Base-by-base conservation (phyloP, 2,113 vertebrate species). In the Grammomys surdaster region DNA sequence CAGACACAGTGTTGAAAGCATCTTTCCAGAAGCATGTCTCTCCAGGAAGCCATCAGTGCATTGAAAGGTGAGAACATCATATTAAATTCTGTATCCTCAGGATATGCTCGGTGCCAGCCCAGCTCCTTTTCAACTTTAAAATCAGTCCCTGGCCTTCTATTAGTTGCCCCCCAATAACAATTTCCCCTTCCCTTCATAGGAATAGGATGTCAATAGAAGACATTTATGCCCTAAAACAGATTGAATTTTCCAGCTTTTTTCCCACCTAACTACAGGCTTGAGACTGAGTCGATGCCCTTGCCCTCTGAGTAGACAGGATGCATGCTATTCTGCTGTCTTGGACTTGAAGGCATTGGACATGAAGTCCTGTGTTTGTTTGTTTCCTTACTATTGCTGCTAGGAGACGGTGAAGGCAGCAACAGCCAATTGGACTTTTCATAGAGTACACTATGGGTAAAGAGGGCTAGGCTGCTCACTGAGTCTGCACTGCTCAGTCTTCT, bases 171-270 rank as follows among this genome's bases (percentile, higher is more conserved):
- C 69, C 17, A 87, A 20, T 20, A 63, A 93, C 11, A 88, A 84
- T 70, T 65, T 94, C 36, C 7, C 26, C 77, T 20, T 84, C 36
- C 17, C 69, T 90, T 63, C n/a, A 36, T 36, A 60, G 31, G 67
- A 88, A 84, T 14, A 90, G 40, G 88, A 89, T 93, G 48, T 51
- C 73, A 89, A 51, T 5, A 48, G 48, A 33, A 4, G 33, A 90
- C 31, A 90, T 87, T 46, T 46, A 22, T 87, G 46, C 60, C 56
- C 73, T 88, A 86, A 93, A 58, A 63, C 92, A 90, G 78, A 94
- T 26, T 67, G 33, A 31, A 88, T 93, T 89, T 43, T 56, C 19
- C 26, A 75, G 77, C 2, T 58, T 93, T 76, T 89, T n/a, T 36
- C 33, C 65, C 58, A 77, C 28, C 63, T 85, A 86, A 96, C 33